Conservation (phyloP, 2,113 vertebrate species). For the Rhagologus leucostigma region DNA sequence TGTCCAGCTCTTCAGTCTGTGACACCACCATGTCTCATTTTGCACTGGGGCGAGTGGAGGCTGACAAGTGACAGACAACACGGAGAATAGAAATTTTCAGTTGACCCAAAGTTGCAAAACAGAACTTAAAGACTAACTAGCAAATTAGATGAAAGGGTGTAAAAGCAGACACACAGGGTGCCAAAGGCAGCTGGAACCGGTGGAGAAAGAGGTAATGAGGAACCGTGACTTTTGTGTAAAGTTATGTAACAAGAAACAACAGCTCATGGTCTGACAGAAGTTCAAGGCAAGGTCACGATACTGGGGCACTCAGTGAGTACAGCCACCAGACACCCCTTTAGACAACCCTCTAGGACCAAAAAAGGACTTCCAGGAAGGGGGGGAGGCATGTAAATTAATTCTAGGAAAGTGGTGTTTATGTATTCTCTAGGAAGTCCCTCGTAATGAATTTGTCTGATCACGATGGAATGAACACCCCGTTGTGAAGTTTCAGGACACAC, state of each 20-base stretch:
- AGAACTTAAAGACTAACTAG: neutral
- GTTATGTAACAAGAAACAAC: neutral
- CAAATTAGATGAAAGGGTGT: neutral
- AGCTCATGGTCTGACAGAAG: neutral
- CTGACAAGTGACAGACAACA: neutral
- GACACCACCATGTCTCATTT: accelerated
- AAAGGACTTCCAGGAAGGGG: neutral
- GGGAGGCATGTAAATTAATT: neutral
- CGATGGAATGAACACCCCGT: neutral
- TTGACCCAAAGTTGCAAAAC: neutral
- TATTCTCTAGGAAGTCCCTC: neutral
- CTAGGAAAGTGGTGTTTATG: too few species aligned
- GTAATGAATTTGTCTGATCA: neutral
- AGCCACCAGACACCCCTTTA: neutral
- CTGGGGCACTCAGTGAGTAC: neutral
- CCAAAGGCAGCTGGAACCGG: neutral
- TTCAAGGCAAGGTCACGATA: neutral
- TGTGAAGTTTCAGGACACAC: neutral
- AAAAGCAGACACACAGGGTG: neutral
- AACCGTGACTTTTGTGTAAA: neutral
- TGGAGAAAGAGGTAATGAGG: neutral
- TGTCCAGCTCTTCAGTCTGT: neutral
- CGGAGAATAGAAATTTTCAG: neutral
- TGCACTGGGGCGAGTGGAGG: too few species aligned
- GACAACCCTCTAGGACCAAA: neutral